Evolutionary conservation across 2,888 invertebrate genomes (phyloP).

Genomic region (Disparrhopalites patrizii): DNA sequence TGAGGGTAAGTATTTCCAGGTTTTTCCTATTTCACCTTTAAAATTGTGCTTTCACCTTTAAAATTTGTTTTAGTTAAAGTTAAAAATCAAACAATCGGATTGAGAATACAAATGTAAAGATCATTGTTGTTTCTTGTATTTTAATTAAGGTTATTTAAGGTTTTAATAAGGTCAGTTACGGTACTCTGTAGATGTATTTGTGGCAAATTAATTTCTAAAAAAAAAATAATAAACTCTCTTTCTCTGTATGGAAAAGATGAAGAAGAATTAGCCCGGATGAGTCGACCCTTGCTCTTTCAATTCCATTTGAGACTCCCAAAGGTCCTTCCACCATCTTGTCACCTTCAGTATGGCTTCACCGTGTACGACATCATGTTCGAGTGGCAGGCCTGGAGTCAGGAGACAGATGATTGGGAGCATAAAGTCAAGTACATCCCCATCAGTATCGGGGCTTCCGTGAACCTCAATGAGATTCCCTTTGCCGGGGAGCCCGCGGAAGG

Average conservation of each 20-base stretch:
- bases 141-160: neutral
- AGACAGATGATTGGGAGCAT: constrained; percentile 12
- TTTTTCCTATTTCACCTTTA: no score
- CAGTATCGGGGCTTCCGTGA: constrained; percentile 13
- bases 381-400: constrained; percentile 7
- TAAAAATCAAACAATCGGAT: neutral
- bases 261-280: neutral
- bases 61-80: no score
- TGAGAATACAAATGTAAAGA: neutral
- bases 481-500: constrained; percentile 13
- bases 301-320: constrained; percentile 22
- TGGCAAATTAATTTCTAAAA: neutral
- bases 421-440: constrained; percentile 14
- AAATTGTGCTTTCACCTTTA: no score
- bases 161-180: no score
- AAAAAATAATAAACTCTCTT: neutral
- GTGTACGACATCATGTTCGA: constrained; percentile 20
- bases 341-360: constrained; percentile 14
- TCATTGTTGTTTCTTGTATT: neutral
- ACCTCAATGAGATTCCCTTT: constrained; percentile 21
- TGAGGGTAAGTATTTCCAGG: neutral
- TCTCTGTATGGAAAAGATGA: neutral
- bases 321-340: constrained; percentile 19
- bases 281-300: constrained; percentile 16
- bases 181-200: neutral